Base-by-base conservation (phyloP, 1,140 invertebrate species). In the Mesaphorura yosii region DNA sequence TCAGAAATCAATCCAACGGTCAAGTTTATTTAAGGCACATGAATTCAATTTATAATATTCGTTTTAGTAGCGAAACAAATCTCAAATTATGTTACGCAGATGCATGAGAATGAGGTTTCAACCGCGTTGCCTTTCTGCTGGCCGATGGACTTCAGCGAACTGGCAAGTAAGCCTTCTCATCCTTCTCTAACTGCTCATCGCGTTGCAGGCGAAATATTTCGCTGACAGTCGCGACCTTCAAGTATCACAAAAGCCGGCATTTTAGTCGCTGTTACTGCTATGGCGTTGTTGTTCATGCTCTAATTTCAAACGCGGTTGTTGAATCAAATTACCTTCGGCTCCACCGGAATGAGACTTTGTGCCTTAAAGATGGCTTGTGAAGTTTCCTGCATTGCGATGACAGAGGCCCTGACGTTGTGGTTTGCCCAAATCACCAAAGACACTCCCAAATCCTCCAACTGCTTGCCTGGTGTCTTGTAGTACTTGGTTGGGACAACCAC, bases 351-450 rank as follows among this genome's bases (percentile, higher is more conserved):
- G 1, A 73, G 59, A 14, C 66, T 68, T 49, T 68, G 65, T 17
- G 72, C 65, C 23, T 67, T 59, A 54, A 62, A 68, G 37, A 74
- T 73, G 27, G 64, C 62, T 12, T 52, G 47, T 20, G 67, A 63
- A 12, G 64, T 63, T 22, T 67, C 62, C 55, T 74, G 69, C 67
- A 74, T 73, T 10, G 72, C 70, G 22, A 49, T 63, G 19, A 73
- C 63, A 7, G 67, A 69, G 22, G 71, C 67, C 46, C 72, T 55
- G 15, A 74, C 42, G 44, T 72, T 72, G 53, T 74, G 72, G 60
- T 74, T 74, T 38, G 72, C 72, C 71, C 71, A 74, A 47, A 74
- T 74, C 1, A 72, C 64, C 50, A 70, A 61, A 17, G 72, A 72
- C 17, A 72, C 64, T 6, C 69, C 70, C 61, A 70, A 49, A 48